Conservation (phyloP, 2,888 invertebrate genomes). For the Hedya salicella region DNA sequence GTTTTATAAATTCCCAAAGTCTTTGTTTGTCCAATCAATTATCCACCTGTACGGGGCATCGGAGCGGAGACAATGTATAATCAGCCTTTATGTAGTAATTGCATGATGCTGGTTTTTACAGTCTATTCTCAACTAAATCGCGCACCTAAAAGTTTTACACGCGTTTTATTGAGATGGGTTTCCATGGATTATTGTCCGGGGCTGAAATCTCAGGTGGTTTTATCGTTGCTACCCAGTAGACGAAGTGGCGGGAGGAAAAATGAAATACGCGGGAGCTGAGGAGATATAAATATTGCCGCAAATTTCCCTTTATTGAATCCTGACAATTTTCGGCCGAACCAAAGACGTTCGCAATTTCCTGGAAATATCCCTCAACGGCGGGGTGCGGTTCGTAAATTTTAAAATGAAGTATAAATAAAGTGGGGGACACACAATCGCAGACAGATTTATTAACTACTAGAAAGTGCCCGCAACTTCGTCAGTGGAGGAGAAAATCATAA, state of each 20-base stretch:
- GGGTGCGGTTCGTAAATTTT: constrained; percentile 20
- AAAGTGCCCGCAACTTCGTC: neutral
- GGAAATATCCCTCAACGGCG: constrained; percentile 23
- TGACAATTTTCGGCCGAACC: constrained; percentile 38
- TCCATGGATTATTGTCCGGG: constrained; percentile 23
- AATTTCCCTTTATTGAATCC: constrained; percentile 42
- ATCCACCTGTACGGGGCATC: constrained; percentile 66
- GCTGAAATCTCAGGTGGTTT: constrained; percentile 37
- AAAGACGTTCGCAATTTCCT: constrained; percentile 43
- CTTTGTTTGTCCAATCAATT: constrained; percentile 80
- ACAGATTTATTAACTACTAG: constrained; percentile 8
- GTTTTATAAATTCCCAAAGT: constrained; percentile 70
- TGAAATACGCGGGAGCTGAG: constrained; percentile 38
- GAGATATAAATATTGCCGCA: constrained; percentile 40
- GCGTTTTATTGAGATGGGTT: constrained; percentile 31
- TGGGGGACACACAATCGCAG: neutral
- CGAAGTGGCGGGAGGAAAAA: constrained; percentile 30
- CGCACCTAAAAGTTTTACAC: constrained; percentile 44
- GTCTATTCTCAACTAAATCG: constrained; percentile 30
- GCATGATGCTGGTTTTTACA: constrained; percentile 45
- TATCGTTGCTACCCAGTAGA: constrained; percentile 28
- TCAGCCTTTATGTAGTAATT: constrained; percentile 51
- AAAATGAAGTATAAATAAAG: constrained; percentile 14
- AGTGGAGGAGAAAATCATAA: too few relatives aligned
- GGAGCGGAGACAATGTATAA: constrained; percentile 54